A percentile compares a stretch with the other conserved stretches of the same genome.
These are phyloP conservation scores for Acromyrmex charruanus DNA, from an alignment of 1,140 invertebrate genomes.

Conservation along the genomic window DNA sequence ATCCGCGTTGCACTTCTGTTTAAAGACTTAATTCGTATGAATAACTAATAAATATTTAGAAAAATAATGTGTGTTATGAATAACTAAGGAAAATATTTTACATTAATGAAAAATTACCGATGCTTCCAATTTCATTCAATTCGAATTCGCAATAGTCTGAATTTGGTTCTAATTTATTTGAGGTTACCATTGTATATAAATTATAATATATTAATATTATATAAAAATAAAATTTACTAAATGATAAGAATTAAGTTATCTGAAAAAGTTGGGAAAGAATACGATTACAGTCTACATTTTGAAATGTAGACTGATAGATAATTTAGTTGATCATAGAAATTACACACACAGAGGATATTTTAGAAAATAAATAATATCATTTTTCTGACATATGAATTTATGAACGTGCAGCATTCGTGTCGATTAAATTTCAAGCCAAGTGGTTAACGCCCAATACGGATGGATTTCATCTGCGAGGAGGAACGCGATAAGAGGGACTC, in stretches of 20 bases:
- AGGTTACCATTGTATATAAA: neutral
- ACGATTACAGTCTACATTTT: neutral
- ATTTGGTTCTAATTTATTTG: neutral
- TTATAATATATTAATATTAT: neutral
- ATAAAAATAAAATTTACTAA: neutral
- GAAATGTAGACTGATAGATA: neutral
- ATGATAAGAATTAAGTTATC: neutral
- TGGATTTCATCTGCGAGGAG: constrained; percentile 30
- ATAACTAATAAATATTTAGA: neutral
- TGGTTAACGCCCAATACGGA: constrained; percentile 17
- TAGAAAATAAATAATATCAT: neutral
- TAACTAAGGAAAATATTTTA: neutral
- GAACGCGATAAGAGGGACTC: constrained; percentile 2
- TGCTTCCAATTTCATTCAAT: neutral
- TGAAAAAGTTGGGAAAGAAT: neutral
- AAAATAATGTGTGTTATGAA: neutral
- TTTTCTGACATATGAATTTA: neutral
- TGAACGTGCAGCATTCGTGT: neutral
- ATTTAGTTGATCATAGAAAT: neutral
- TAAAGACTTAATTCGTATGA: neutral
- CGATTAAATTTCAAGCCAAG: constrained; percentile 46
- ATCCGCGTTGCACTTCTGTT: neutral
- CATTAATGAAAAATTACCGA: neutral
- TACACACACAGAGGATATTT: neutral
- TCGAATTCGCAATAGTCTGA: neutral